Conservation (phyloP, 1,140 invertebrate genomes). For the Batillaria attramentaria region DNA sequence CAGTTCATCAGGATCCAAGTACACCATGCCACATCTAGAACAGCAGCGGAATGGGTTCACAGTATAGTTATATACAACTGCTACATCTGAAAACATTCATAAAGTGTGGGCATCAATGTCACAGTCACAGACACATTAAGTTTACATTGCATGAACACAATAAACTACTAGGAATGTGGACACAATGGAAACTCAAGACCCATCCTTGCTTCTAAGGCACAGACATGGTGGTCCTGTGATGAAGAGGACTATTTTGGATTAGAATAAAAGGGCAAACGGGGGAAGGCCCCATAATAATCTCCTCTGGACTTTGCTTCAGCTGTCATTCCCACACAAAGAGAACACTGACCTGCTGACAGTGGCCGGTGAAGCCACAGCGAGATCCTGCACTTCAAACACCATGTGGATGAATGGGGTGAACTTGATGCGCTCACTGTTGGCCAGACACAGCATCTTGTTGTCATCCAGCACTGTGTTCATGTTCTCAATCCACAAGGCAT, state of each 20-base stretch:
- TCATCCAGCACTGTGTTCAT: conserved; percentile 74
- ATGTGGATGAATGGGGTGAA: conserved; percentile 73
- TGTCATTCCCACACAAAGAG: conserved; percentile 16
- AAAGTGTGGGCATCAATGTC: too few species aligned
- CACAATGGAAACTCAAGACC: not conserved
- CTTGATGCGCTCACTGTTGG: conserved; percentile 73
- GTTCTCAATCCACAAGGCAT: conserved; percentile 74
- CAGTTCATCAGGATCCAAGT: conserved; percentile 71
- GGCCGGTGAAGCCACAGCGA: conserved; percentile 72
- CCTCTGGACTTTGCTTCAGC: too few species aligned
- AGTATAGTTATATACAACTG: conserved; percentile 24
- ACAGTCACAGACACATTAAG: too few species aligned
- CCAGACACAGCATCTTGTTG: conserved; percentile 76
- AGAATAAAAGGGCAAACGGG: not conserved
- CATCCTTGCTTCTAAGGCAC: not conserved
- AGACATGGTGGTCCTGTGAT: too few species aligned
- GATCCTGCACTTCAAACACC: conserved; percentile 73
- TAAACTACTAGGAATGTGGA: not conserved
- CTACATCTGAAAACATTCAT: not conserved
- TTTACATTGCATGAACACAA: too few species aligned
- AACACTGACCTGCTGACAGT: conserved; percentile 70
- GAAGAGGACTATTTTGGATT: too few species aligned
- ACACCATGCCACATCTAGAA: conserved; percentile 73
- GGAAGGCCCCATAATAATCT: too few species aligned
- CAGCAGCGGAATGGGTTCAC: too few species aligned